phyloP scores from a whole-genome alignment of 2,797 vertebrate species.

The Cyclura pinguis region DNA sequence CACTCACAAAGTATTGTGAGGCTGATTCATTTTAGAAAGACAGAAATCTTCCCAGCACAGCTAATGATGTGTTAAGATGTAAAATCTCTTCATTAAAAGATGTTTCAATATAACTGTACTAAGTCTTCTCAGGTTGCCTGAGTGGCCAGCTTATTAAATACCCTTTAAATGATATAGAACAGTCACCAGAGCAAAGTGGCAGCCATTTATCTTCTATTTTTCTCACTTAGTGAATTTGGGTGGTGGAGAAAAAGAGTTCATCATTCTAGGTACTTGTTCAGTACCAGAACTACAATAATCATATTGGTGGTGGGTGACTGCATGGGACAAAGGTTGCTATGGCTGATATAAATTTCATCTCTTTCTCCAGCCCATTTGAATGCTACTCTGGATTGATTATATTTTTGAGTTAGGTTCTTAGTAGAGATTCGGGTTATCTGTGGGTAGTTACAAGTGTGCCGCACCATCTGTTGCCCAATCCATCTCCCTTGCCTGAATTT shows the following conservation, averaged over 20 bases:
- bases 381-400: no score
- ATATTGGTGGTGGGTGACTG: no score
- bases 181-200: slow-evolving; percentile 20
- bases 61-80: background rate
- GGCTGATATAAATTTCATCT: no score
- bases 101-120: slow-evolving; percentile 40
- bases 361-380: no score
- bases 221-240: slow-evolving; percentile 36
- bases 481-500: background rate
- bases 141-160: slow-evolving; percentile 49
- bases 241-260: background rate
- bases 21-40: slow-evolving; percentile 45
- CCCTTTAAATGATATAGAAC: slow-evolving; percentile 37
- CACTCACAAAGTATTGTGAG: slow-evolving; percentile 38
- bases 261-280: background rate
- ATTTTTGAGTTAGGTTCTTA: no score
- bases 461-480: background rate
- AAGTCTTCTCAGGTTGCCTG: slow-evolving; percentile 43
- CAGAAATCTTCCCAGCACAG: slow-evolving; percentile 35
- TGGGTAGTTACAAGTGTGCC: background rate
- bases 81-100: slow-evolving; percentile 47
- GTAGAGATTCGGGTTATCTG: background rate
- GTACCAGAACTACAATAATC: no score
- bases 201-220: slow-evolving; percentile 41
- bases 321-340: no score